These are phyloP conservation scores for Pangasius sanitwongsei DNA, from an alignment of 2,797 vertebrate species.

Conservation along the genomic window DNA sequence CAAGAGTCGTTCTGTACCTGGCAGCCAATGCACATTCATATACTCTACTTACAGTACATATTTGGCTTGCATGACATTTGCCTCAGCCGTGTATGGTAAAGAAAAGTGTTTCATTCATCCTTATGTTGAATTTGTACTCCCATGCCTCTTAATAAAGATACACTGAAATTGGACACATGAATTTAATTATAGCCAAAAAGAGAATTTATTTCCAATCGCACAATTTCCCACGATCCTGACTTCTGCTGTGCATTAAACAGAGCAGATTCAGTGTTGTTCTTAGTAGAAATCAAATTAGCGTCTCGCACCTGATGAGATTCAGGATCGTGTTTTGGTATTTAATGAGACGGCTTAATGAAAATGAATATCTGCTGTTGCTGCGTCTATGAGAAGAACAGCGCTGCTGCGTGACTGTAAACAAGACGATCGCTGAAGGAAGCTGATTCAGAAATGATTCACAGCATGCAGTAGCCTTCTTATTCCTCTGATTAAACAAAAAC, in stretches of 20 bases:
- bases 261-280: constrained; percentile 19
- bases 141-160: neutral
- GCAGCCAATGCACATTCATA: neutral
- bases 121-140: neutral
- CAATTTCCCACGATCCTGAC: too few relatives aligned
- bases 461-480: neutral
- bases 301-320: constrained; percentile 20
- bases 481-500: neutral
- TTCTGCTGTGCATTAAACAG: neutral
- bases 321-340: constrained; percentile 20
- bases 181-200: neutral
- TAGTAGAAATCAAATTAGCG: constrained; percentile 29
- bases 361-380: constrained; percentile 12
- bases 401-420: constrained; percentile 1
- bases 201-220: neutral
- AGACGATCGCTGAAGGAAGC: constrained; percentile 24
- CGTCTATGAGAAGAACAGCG: neutral
- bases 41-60: constrained; percentile 13
- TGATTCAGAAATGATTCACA: constrained; percentile 6
- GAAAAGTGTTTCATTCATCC: neutral
- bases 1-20: neutral
- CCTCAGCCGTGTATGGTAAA: neutral
- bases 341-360: constrained; percentile 38
- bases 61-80: neutral
- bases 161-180: too few relatives aligned